Percentiles rank a stretch among this genome's conserved stretches.
phyloP scores from a whole-genome alignment of 92 coral and sea anemone genomes.

The Palythoa heliodiscus region DNA sequence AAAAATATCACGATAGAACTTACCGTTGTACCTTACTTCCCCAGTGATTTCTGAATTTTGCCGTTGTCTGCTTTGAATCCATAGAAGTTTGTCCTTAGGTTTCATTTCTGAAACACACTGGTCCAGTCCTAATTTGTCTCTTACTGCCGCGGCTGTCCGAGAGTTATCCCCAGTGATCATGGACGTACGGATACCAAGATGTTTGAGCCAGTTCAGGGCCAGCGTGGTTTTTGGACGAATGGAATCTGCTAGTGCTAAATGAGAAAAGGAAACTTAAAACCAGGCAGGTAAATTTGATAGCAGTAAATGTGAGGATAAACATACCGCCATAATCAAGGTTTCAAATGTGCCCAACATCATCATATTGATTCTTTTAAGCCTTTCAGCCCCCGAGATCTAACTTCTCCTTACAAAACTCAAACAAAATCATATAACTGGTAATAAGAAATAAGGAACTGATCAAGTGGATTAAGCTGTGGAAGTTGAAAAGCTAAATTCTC shows the following conservation, averaged over 20 bases:
- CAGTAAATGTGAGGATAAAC: neutral
- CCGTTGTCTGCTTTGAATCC: conserved; percentile 78
- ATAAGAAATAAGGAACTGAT: too few species aligned
- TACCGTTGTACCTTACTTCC: conserved; percentile 2
- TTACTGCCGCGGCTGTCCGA: conserved; percentile 97
- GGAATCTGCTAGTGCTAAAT: conserved; percentile 84
- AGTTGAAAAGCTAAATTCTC: too few species aligned
- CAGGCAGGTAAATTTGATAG: neutral
- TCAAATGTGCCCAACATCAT: too few species aligned
- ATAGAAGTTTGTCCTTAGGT: conserved; percentile 88
- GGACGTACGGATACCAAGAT: conserved; percentile 84
- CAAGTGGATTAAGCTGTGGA: too few species aligned
- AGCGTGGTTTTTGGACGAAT: conserved; percentile 77
- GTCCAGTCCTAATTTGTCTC: conserved; percentile 74
- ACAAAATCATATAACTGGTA: too few species aligned
- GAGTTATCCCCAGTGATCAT: conserved; percentile 98
- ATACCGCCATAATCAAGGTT: too few species aligned
- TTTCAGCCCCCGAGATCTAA: too few species aligned
- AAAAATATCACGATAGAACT: neutral
- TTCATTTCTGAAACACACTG: conserved; percentile 95
- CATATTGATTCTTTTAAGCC: too few species aligned
- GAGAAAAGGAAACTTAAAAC: neutral
- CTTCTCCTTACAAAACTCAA: too few species aligned
- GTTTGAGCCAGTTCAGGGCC: conserved; percentile 79
- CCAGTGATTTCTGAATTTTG: neutral